Evolutionary conservation across 2,113 vertebrate species (phyloP).

Genomic region (Chloropsis cyanopogon): DNA sequence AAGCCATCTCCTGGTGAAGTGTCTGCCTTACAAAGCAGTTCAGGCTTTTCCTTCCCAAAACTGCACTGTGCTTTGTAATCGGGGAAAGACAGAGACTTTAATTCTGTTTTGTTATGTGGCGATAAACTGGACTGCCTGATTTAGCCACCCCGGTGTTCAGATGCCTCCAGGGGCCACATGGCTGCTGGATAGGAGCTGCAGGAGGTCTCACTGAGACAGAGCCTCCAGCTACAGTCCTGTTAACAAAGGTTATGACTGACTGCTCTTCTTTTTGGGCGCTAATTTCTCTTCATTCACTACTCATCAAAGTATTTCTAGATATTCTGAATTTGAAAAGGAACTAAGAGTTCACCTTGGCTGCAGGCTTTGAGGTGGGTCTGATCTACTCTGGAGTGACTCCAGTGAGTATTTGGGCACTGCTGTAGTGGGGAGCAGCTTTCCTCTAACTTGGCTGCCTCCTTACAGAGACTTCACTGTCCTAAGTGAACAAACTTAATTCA

Average conservation of each 20-base stretch:
- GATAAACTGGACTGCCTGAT: background rate
- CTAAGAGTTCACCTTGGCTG: background rate
- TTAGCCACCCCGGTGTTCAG: background rate
- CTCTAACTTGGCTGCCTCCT: background rate
- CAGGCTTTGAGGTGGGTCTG: background rate
- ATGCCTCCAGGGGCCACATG: background rate
- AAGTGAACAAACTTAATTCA: background rate
- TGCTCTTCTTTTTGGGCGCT: background rate
- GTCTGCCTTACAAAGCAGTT: background rate
- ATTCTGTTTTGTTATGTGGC: background rate
- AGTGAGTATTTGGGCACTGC: background rate
- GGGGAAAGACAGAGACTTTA: background rate
- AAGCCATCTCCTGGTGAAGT: constrained; percentile 27
- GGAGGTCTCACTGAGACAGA: background rate
- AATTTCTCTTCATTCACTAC: background rate
- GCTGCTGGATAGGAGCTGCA: background rate
- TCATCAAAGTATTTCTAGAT: background rate
- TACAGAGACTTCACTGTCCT: accelerated
- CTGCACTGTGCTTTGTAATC: background rate
- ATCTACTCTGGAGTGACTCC: background rate
- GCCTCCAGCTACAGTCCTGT: background rate
- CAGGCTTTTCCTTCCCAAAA: background rate
- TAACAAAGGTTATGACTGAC: background rate
- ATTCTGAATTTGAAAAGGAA: background rate
- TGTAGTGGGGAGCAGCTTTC: background rate